These are phyloP conservation scores for Sebastiscus albofasciatus DNA, from an alignment of 2,797 vertebrate species.

Conservation along the genomic window DNA sequence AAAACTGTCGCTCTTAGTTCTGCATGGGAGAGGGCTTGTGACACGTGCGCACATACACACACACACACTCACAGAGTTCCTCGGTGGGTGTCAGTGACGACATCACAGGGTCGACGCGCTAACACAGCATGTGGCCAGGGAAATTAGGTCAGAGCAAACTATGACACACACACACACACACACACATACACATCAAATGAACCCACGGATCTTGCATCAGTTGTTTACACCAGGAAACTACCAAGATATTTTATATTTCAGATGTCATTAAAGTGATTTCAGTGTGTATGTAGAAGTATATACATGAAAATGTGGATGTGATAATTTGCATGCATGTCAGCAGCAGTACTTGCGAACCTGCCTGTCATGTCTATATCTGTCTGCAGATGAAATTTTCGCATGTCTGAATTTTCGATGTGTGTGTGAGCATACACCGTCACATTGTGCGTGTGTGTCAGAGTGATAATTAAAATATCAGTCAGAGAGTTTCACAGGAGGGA, in stretches of 20 bases:
- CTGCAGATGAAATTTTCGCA: neutral
- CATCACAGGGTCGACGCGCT: slow-evolving; percentile 55
- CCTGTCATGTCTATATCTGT: neutral
- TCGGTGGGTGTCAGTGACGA: slow-evolving; percentile 47
- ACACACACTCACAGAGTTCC: neutral
- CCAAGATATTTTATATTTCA: slow-evolving; percentile 20
- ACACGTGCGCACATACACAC: slow-evolving; percentile 1
- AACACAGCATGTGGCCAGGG: slow-evolving; percentile 62
- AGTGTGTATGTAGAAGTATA: neutral
- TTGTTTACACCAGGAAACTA: slow-evolving; percentile 22
- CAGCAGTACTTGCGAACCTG: neutral
- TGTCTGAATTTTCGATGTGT: slow-evolving; percentile 8
- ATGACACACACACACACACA: neutral
- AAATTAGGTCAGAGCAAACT: slow-evolving; percentile 71
- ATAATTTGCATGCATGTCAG: slow-evolving; percentile 8
- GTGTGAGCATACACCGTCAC: neutral
- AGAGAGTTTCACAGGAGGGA: slow-evolving; percentile 44
- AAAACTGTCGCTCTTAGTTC: slow-evolving; percentile 58
- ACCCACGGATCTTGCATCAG: slow-evolving; percentile 27
- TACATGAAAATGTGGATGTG: neutral
- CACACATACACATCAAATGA: slow-evolving; percentile 27
- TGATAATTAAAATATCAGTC: slow-evolving; percentile 71
- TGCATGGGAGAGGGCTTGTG: slow-evolving; percentile 53
- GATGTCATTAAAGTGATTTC: slow-evolving; percentile 3
- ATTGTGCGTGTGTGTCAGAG: slow-evolving; percentile 33